Evolutionary conservation across 2,888 invertebrate species (phyloP), one percentile per base, ranked within the genome.

Genomic region (Pantelozetes paolii): DNA sequence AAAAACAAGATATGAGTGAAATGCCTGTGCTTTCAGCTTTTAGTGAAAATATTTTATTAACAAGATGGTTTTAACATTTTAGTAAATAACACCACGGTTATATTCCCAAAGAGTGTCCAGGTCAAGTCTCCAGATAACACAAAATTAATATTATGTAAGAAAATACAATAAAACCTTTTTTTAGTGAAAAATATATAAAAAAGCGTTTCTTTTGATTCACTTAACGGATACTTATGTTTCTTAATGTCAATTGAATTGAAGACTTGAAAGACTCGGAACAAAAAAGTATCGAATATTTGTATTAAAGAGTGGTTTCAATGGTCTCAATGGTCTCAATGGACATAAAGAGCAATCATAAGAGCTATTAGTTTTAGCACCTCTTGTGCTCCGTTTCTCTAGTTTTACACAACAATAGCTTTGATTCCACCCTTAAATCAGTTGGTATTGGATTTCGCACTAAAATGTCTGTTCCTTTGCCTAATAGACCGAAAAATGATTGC

Each of bases 311-410:
- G 18, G 28, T 57, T 15, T 23, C 13, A 26, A 15, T 30, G 28
- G 28, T 13, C 15, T 30, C 11, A 54, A 20, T 54, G 54, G 62
- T 64, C 62, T 69, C 69, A 26, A 42, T 45, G 69, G 69, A 42
- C 26, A 69, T 42, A 40, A 69, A 42, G 42, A 67, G 59, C 59
- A 6, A 59, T n/a, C 15, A 59, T 59, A 59, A 67, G 23, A 26
- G 42, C 69, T 26, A 69, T 69, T 69, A 69, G 69, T 69, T 69
- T 69, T 69, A 69, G 42, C 69, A 69, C 69, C 45, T 69, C 69
- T 69, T 69, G 36, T 36, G 26, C 45, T 18, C 23, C 45, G 42
- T 42, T 69, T 5, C 18, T 69, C 36, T 18, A 26, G 42, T 42
- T 69, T 64, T 64, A 64, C 64, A 64, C 64, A 32, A 40, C 64